A percentile compares a stretch with the other conserved stretches of the same genome.
Conservation (phyloP, 2,888 invertebrate genomes). For the Lithophane semibrunnea region DNA sequence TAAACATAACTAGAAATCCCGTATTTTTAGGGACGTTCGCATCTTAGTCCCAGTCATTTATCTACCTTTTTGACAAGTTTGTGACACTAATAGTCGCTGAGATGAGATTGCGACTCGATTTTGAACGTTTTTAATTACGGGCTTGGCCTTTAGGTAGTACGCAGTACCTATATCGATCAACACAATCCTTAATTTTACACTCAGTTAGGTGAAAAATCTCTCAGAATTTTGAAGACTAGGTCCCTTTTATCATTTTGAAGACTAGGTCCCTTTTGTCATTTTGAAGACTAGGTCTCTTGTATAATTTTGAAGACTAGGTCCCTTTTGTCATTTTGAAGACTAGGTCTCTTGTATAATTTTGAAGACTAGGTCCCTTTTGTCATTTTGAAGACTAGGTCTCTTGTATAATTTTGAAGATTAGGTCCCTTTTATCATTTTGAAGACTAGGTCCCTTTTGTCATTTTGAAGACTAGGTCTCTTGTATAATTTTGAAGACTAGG, state of each 20-base stretch:
- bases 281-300: no score
- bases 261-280: no score
- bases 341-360: no score
- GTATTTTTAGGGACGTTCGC: neutral
- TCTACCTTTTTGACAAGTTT: no score
- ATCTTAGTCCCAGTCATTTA: no score
- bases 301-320: neutral
- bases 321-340: neutral
- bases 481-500: no score
- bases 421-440: neutral
- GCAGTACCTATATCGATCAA: neutral
- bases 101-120: neutral
- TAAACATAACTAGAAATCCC: neutral
- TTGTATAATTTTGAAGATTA: no score
- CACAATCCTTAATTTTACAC: neutral
- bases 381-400: no score
- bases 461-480: neutral
- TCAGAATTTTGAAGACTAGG: neutral
- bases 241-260: no score
- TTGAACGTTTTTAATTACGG: neutral
- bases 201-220: neutral
- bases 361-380: no score
- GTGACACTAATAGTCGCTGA: no score
- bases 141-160: neutral
- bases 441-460: no score